Evolutionary conservation across 2,888 invertebrate species (phyloP).

Genomic region (Ophion ventricosus): DNA sequence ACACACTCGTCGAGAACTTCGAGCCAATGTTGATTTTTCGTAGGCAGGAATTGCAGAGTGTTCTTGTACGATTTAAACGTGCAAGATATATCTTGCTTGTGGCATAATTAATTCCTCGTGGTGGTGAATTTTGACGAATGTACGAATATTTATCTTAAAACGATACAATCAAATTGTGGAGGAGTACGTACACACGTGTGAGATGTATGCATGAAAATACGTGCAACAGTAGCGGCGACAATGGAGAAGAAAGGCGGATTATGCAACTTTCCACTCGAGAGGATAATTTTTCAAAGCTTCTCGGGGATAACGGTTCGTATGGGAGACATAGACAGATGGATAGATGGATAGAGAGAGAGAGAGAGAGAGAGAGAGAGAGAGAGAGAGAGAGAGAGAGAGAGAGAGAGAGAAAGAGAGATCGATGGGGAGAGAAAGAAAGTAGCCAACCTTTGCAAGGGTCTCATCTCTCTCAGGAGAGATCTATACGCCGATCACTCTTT

Average conservation of each 20-base stretch:
- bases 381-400: constrained; percentile 35
- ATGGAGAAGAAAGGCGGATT: constrained; percentile 71
- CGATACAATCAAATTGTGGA: background rate
- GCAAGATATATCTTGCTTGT: background rate
- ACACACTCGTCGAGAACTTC: background rate
- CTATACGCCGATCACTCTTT: constrained; percentile 43
- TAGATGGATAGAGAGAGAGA: constrained; percentile 28
- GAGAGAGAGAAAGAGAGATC: constrained; percentile 14
- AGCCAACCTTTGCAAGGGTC: constrained; percentile 68
- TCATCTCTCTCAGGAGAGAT: constrained; percentile 63
- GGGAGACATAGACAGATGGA: constrained; percentile 12
- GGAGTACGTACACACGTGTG: background rate
- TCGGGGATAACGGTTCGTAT: constrained; percentile 51
- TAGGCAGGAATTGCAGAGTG: background rate
- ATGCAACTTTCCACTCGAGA: constrained; percentile 79
- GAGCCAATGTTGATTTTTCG: background rate
- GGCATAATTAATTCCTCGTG: background rate
- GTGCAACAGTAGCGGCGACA: constrained; percentile 36
- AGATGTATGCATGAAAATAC: constrained; percentile 14
- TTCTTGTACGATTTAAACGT: background rate
- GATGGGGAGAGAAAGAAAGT: too few species aligned
- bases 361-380: constrained; percentile 9
- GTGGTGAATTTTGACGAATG: constrained; percentile 29
- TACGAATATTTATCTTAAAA: constrained; percentile 51
- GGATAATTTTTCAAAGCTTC: constrained; percentile 81